Evolutionary conservation across 2,888 invertebrate genomes (phyloP), one percentile per base, ranked within the genome.

Genomic region (Euspilapteryx auroguttella): DNA sequence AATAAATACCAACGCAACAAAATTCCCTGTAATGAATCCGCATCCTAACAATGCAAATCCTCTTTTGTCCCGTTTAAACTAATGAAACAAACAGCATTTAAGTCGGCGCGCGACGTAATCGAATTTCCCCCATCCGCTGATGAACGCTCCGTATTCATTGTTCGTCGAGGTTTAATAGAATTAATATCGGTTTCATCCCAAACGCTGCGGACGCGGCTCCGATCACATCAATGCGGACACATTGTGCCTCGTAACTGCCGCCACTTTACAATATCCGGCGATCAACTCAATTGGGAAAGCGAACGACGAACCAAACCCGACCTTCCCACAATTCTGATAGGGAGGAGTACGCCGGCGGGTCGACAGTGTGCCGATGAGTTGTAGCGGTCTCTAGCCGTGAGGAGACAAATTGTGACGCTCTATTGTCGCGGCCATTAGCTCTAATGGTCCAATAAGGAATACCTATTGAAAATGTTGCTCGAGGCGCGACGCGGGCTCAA

Each of bases 211-310:
- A 46, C 44, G 45, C 8, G 11, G 13, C 38, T 46, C 44, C 40
- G 44, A 37, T 44, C 55, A 38, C 49, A 51, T 59, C 61, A 50
- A 63, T 62, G 61, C 23, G 49, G 48, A 55, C 58, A 57, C 53
- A 58, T 55, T 53, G 55, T 55, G 39, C 44, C 44, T 37, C 44
- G 48, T 52, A 63, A 61, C 61, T 50, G 52, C 55, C 47, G 62
- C 64, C 62, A 68, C 68, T 68, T 68, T 61, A 68, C 65, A 63
- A 69, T 73, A 69, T 73, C 71, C 71, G 65, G 61, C 49, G 53
- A 61, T 66, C 64, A 65, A 65, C 62, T 63, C 69, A 66, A 69
- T 68, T 65, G 63, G 53, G 42, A 48, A 49, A 42, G 39, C 41
- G 31, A 33, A 32, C 37, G 37, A 17, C 36, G 39, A 27, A 34